Evolutionary conservation across 1,140 invertebrate genomes (phyloP), one percentile per base, ranked within the genome.

Genomic region (Tenebrio molitor): DNA sequence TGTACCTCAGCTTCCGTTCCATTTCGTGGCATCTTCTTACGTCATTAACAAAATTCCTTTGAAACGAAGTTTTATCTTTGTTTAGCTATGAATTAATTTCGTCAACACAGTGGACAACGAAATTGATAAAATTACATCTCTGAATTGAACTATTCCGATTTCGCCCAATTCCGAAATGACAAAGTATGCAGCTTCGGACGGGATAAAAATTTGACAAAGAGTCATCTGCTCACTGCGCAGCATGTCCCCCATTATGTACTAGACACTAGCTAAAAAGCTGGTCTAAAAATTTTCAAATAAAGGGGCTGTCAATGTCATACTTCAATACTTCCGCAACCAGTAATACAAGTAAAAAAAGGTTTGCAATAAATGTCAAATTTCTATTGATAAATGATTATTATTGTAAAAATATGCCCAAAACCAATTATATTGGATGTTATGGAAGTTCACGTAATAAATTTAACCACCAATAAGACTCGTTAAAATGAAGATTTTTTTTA

Each of bases 1-100:
- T 91, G 84, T 97, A 99, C 0, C 95, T 90, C 41, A 97, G 88
- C 82, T 96, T 96, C 29, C 95, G 87, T 84, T 97, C 95, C 91
- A 97, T 93, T 84, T 97, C 95, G 84, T 96, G 95, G 81, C 95
- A 96, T 72, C 94, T 87, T 64, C 95, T 88, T n/a, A 96, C 93
- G 84, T 97, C 94, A 79, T 91, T 93, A 4, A 97, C 95, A 84
- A 96, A 97, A 84, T 96, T 96, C 41, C 94, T 86, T 87, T 96
- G 94, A 80, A 96, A 96, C 14, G 92, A 91, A 82, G 94, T 96
- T 21, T 95, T 90, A 71, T 92, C 90, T 29, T 88, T 86, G 82
- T 96, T 96, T 70, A 95, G 83, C 93, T 95, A 84, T 15, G 10
- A 1, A 15, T 10, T 46, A 15, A 15, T 10, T 0, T 44, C 46